Conservation (phyloP, 2,113 vertebrate genomes). For the Tachysurus fulvidraco region DNA sequence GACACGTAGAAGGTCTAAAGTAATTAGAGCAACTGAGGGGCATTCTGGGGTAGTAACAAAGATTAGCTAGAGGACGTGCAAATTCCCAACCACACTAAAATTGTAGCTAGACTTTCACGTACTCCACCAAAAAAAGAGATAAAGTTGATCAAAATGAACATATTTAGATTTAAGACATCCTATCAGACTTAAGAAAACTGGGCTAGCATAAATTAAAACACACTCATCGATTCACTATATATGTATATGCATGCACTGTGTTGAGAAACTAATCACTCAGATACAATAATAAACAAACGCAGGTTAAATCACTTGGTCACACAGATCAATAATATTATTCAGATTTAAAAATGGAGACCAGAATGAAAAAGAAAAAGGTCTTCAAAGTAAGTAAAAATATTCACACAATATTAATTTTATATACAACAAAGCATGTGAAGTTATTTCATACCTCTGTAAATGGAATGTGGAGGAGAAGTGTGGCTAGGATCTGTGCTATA, state of each 20-base stretch:
- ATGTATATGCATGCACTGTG: background rate
- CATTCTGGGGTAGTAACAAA: background rate
- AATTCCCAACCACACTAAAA: conserved; percentile 17
- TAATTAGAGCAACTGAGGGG: conserved; percentile 41
- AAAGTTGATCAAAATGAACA: background rate
- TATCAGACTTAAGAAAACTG: background rate
- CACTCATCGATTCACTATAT: background rate
- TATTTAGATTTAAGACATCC: background rate
- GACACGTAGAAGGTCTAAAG: conserved; percentile 34
- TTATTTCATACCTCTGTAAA: conserved; percentile 63
- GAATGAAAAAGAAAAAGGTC: background rate
- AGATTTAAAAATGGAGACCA: background rate
- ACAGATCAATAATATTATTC: background rate
- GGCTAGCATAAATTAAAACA: background rate
- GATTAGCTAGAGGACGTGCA: conserved; percentile 43
- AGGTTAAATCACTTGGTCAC: background rate
- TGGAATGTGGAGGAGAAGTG: conserved; percentile 55
- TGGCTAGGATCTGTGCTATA: conserved; percentile 48
- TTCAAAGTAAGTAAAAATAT: background rate
- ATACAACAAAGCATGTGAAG: background rate
- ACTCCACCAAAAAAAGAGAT: background rate
- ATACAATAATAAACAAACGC: background rate
- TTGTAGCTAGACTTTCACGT: background rate
- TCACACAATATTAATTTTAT: background rate
- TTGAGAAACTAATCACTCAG: background rate